A percentile compares a stretch with the other conserved stretches of the same genome.
These are phyloP conservation scores for Calypte anna DNA, from an alignment of 2,113 vertebrate species.

Conservation along the genomic window DNA sequence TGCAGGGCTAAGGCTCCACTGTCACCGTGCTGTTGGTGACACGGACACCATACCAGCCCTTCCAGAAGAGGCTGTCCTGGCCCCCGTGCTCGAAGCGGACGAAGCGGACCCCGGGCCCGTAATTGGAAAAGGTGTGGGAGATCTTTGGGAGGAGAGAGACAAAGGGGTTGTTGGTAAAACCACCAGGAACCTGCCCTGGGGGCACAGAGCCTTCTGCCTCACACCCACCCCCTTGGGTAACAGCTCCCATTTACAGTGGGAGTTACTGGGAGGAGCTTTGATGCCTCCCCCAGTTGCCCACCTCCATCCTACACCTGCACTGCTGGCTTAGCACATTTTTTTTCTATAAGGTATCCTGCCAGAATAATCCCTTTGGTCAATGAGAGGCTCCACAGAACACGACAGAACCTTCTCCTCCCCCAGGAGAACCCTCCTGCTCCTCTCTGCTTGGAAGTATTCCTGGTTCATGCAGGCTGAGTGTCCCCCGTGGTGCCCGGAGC, in stretches of 20 bases:
- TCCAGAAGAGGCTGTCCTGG: constrained; percentile 89
- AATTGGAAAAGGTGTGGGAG: constrained; percentile 84
- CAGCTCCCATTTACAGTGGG: not conserved
- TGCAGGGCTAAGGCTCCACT: constrained; percentile 73
- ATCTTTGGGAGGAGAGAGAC: constrained; percentile 73
- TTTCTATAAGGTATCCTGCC: not conserved
- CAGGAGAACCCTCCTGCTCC: not conserved
- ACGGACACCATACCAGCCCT: constrained; percentile 92
- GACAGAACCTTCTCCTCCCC: not conserved
- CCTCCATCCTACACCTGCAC: not conserved
- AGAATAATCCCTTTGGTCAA: not conserved
- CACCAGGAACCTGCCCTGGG: not conserved
- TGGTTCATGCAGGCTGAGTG: not conserved
- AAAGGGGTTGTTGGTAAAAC: not conserved
- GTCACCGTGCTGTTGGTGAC: constrained; percentile 89
- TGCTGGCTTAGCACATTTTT: not conserved
- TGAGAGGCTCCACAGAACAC: not conserved
- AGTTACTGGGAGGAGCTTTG: not conserved
- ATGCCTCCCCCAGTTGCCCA: not conserved
- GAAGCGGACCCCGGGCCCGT: constrained; percentile 88
- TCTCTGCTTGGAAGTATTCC: not conserved
- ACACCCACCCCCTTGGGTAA: not conserved
- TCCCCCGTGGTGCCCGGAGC: not conserved
- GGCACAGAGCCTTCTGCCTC: not conserved
- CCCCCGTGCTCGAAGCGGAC: constrained; percentile 90